Base-by-base conservation (phyloP, 2,888 invertebrate species). In the Agrotis segetum region DNA sequence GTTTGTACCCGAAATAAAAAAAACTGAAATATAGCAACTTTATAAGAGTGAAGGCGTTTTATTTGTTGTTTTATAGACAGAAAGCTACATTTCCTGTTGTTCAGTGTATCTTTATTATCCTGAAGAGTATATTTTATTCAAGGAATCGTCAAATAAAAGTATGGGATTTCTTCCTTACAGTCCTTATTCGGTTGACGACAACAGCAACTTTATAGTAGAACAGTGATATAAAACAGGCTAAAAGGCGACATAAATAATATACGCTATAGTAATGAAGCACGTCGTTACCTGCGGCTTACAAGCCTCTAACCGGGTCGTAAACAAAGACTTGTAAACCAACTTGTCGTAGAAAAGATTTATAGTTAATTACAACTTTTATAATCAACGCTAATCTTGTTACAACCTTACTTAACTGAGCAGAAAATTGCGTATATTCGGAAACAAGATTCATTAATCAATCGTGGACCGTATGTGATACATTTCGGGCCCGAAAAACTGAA, bases 1-100 rank as follows among this genome's bases (percentile, higher is more conserved):
- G 89, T 92, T 89, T 88, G 86, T 92, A 91, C 87, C 85, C 85
- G 76, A 87, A 89, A 86, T 83, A 85, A 84, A 90, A 29, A 34
- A 87, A 86, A 86, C 88, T 85, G 87, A 91, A 94, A 92, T 94
- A 94, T 90, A 95, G 91, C 85, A 91, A 92, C 88, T 91, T 92
- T 92, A 89, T 90, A 88, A 88, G 88, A 85, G 85, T 82, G 77
- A 84, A 24, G 55, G 44, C 19, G 53, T 92, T 92, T 94, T 85
- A 88, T 91, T 93, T 81, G 21, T 58, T 66, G 47, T 65, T 69
- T 77, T 74, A 68, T 70, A 61, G 44, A 55, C 29, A 76, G 19
- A 55, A 74, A 69, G 75, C 55, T 16, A 58, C 53, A 67, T 79
- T 81, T 79, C 62, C 80, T 76, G 69, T 74, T 62, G 55, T 62